Conservation (phyloP, 1,140 invertebrate genomes). For the Drosophila eugracilis region DNA sequence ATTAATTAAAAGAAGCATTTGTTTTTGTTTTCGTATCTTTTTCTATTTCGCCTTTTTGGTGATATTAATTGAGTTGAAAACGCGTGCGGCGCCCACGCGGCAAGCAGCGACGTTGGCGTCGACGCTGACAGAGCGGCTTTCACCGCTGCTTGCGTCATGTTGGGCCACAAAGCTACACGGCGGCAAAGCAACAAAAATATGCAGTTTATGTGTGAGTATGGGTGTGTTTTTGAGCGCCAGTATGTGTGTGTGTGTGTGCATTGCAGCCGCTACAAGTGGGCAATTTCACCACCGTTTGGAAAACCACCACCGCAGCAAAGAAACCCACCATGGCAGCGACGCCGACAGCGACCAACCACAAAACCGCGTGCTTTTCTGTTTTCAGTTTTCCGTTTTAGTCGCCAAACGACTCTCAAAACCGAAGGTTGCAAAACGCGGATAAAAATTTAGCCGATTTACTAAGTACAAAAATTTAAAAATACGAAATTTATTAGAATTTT, state of each 20-base stretch:
- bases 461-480: not conserved
- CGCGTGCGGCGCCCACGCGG: slow-evolving; percentile 75
- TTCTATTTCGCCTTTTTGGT: not conserved
- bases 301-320: slow-evolving; percentile 65
- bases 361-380: slow-evolving; percentile 45
- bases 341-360: slow-evolving; percentile 45
- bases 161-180: slow-evolving; percentile 68
- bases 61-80: slow-evolving; percentile 78
- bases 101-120: slow-evolving; percentile 14
- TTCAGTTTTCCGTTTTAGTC: slow-evolving; percentile 60
- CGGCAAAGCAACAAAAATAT: slow-evolving; percentile 11
- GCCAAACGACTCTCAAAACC: slow-evolving; percentile 32
- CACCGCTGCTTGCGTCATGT: slow-evolving; percentile 74
- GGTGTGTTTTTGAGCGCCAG: not conserved
- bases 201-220: not conserved
- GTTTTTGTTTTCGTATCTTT: not conserved
- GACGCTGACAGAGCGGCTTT: slow-evolving; percentile 63
- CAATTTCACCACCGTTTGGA: slow-evolving; percentile 58
- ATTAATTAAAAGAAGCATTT: slow-evolving; percentile 70
- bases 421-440: slow-evolving; percentile 56
- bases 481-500: not conserved
- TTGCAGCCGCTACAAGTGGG: slow-evolving; percentile 44
- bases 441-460: not conserved
- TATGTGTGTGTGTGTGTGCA: not conserved
- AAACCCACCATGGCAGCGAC: slow-evolving; percentile 32